Conservation (phyloP, 2,888 invertebrate species). For the Crepidodera aurea region DNA sequence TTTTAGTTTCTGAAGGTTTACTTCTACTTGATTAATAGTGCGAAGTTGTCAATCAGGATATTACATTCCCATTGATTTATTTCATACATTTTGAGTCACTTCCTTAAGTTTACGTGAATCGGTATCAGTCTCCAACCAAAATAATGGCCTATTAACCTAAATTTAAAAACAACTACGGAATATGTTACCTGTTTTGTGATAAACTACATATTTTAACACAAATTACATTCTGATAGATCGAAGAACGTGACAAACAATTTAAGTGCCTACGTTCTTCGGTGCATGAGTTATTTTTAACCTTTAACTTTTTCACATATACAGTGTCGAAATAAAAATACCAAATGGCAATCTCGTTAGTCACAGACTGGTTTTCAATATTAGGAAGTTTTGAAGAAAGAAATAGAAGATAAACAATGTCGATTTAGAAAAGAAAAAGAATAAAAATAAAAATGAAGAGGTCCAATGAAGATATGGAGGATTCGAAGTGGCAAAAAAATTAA, state of each 20-base stretch:
- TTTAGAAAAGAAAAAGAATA: too few relatives aligned
- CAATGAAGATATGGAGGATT: too few relatives aligned
- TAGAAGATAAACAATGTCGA: too few relatives aligned
- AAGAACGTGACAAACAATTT: constrained; percentile 23
- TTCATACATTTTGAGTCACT: not conserved
- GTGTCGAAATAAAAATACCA: too few relatives aligned
- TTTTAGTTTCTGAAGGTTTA: too few relatives aligned
- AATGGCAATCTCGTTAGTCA: too few relatives aligned
- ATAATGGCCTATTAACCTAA: constrained; percentile 8
- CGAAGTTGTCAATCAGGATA: not conserved
- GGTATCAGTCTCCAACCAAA: constrained; percentile 6
- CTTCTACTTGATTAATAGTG: constrained; percentile 3
- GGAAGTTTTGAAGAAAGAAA: too few relatives aligned
- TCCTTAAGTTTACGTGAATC: not conserved
- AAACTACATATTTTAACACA: constrained; percentile 30
- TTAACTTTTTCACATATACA: not conserved
- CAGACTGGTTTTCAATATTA: too few relatives aligned
- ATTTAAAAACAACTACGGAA: not conserved
- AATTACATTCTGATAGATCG: constrained; percentile 34
- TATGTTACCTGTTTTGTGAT: constrained; percentile 36
- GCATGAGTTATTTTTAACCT: not conserved
- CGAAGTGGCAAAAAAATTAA: too few relatives aligned
- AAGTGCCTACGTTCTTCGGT: not conserved
- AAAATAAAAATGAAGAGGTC: too few relatives aligned
- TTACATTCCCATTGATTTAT: not conserved